Evolutionary conservation across 1,140 invertebrate genomes (phyloP).

Genomic region (Pogonus chalceus): DNA sequence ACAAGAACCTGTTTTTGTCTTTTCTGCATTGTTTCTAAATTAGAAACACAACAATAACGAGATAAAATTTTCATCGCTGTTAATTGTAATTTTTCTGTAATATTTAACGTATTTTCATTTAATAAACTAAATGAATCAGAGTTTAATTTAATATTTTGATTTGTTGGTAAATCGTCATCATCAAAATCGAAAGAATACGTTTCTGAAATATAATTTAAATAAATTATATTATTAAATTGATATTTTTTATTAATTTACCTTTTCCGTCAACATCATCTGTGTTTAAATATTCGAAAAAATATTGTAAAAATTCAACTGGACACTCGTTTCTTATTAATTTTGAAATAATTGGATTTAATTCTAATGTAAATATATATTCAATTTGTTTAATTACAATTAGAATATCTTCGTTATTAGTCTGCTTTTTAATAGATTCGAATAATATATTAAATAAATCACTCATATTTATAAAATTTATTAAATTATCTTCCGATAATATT

Average conservation of each 20-base stretch:
- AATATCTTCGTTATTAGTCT: conserved; percentile 11
- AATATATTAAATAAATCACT: conserved; percentile 1
- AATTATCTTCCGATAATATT: background rate
- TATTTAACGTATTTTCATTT: background rate
- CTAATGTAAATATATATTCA: conserved; percentile 15
- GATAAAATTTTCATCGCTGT: conserved; percentile 14
- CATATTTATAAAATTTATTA: background rate
- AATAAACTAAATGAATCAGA: background rate
- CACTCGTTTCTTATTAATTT: conserved; percentile 15
- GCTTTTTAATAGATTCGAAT: conserved; percentile 9
- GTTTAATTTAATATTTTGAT: background rate
- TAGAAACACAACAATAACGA: conserved; percentile 11
- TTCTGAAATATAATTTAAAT: background rate
- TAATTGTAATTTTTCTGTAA: conserved; percentile 8
- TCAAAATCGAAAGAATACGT: too few species aligned
- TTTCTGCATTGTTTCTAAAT: background rate
- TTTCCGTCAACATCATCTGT: background rate
- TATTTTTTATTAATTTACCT: background rate
- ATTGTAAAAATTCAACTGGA: conserved; percentile 15
- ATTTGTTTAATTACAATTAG: conserved; percentile 12
- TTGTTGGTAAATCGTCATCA: background rate
- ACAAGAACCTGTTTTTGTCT: conserved; percentile 17
- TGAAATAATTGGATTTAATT: conserved; percentile 11
- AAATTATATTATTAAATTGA: background rate
- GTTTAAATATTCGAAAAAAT: conserved; percentile 16